Percentiles rank a stretch among this genome's conserved stretches.
These are phyloP conservation scores for Proctacanthus coquilletti DNA, from an alignment of 1,140 invertebrate species.

Conservation along the genomic window DNA sequence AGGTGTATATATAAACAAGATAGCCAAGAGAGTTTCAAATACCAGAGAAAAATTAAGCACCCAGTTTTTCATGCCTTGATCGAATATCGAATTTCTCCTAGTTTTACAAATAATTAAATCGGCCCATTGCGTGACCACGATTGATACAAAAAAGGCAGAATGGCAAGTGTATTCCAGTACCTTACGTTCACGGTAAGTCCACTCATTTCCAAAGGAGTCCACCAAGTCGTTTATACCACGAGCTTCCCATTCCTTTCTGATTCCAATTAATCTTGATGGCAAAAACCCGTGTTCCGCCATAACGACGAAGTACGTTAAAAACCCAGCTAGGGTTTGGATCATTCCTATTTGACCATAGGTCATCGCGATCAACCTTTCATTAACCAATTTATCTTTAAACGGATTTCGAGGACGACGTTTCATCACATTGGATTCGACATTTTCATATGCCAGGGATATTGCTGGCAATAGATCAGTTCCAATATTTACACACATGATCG, in stretches of 20 bases:
- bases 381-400: constrained; percentile 85
- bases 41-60: constrained; percentile 60
- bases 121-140: constrained; percentile 72
- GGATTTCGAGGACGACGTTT: constrained; percentile 93
- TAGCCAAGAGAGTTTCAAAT: constrained; percentile 55
- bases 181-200: constrained; percentile 64
- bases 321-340: constrained; percentile 64
- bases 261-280: constrained; percentile 40
- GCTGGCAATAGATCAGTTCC: constrained; percentile 99
- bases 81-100: constrained; percentile 59
- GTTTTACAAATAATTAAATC: constrained; percentile 80
- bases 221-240: constrained; percentile 47
- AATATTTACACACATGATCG: constrained; percentile 96
- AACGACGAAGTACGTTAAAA: constrained; percentile 62
- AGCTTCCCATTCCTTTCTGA: constrained; percentile 55
- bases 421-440: constrained; percentile 99
- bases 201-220: constrained; percentile 67
- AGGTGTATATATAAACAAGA: constrained; percentile 53
- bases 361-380: constrained; percentile 81
- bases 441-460: constrained; percentile 97
- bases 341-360: constrained; percentile 74
- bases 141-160: constrained; percentile 29
- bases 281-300: constrained; percentile 57
- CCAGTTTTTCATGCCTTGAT: constrained; percentile 63
- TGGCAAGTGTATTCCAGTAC: constrained; percentile 60